Percentiles rank a stretch among this genome's conserved stretches.
phyloP scores from a whole-genome alignment of 2,888 invertebrate genomes.

The Mycalesis mineus region DNA sequence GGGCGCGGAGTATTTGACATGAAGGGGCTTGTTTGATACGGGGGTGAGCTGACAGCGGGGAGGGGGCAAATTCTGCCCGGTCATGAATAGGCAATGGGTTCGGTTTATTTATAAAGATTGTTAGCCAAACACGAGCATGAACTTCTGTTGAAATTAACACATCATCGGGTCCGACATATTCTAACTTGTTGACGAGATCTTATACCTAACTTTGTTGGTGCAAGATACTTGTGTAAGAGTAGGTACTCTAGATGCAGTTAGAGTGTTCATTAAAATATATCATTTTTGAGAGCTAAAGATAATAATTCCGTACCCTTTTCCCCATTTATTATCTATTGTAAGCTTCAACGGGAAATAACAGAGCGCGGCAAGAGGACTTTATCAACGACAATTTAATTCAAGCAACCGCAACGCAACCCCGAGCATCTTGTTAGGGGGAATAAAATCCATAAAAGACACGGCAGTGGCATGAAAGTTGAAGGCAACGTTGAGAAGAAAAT shows the following conservation, averaged over 20 bases:
- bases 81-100: slow-evolving; percentile 79
- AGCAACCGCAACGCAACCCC: slow-evolving; percentile 60
- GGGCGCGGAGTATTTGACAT: slow-evolving; percentile 78
- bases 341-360: slow-evolving; percentile 51
- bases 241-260: background rate
- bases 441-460: slow-evolving; percentile 75
- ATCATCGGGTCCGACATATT: slow-evolving; percentile 35
- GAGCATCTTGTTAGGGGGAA: slow-evolving; percentile 72
- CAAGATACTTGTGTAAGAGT: background rate
- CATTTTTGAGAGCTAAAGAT: slow-evolving; percentile 8
- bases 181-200: background rate
- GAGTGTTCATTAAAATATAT: slow-evolving; percentile 8
- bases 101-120: slow-evolving; percentile 78
- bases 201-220: background rate
- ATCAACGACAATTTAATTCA: slow-evolving; percentile 74
- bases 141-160: slow-evolving; percentile 67
- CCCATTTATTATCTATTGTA: slow-evolving; percentile 35
- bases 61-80: slow-evolving; percentile 70
- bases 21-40: slow-evolving; percentile 79
- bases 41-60: slow-evolving; percentile 64
- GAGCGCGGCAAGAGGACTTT: slow-evolving; percentile 56
- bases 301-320: slow-evolving; percentile 28
- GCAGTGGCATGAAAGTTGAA: slow-evolving; percentile 50
- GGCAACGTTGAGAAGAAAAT: slow-evolving; percentile 65
- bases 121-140: slow-evolving; percentile 67